Base-by-base conservation (phyloP, 2,888 invertebrate genomes). In the Xanthia icteritia region DNA sequence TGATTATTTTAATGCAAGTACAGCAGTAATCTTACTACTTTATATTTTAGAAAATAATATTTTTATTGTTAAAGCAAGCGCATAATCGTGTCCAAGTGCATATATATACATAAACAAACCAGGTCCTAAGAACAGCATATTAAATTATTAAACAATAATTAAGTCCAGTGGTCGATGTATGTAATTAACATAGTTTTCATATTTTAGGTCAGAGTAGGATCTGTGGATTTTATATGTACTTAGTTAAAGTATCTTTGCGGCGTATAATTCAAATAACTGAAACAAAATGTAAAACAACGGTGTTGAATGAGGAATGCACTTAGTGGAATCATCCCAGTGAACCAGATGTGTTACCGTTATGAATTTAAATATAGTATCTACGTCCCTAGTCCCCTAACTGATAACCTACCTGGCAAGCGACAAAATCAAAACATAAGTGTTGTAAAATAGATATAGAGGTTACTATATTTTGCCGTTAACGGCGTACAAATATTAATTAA, bases 361-460 rank as follows among this genome's bases (percentile, higher is more conserved):
- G 63, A 67, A 72, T 83, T 88, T 88, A 88, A 86, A 88, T 82
- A 83, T 85, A 88, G 36, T 68, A 17, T 11, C 67, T 58, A 42
- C 65, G 36, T 15, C 45, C 45, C 68, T 63, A 45, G 5, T 79
- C 83, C 89, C 88, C 82, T 81, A 73, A 84, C 72, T 48, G 27
- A 67, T 36, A 63, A 58, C n/a, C n/a, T 58, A 27, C 15, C 39
- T 69, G 39, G 56, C 23, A 45, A 27, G n/a, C 45, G 20, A 27
- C 27, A 76, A 67, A 67, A 9, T 48, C 48, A 66, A 8, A 39
- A 48, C 23, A 31, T 67, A 67, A 15, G 5, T 67, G 20, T 20
- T 48, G 31, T 54, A 17, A 51, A 36, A 27, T 65, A 27, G 11
- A 6, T 20, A 48, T 13, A 15, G 66, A 48, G 20, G 31, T 48